These are phyloP conservation scores for Acronicta leporina DNA, from an alignment of 2,888 invertebrate genomes.

Conservation along the genomic window DNA sequence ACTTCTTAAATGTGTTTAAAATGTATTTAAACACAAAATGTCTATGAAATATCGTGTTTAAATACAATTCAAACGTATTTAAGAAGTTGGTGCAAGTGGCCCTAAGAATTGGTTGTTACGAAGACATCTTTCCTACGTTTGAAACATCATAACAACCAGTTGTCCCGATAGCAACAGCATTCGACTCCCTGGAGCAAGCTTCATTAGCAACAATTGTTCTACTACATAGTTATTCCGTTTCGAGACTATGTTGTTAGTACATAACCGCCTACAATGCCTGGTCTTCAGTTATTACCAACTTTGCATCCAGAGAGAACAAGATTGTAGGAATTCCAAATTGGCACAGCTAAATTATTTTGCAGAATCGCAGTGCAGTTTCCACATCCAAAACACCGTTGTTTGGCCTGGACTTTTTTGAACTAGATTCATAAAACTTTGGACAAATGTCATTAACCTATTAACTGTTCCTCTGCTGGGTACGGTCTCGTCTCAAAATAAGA, in stretches of 20 bases:
- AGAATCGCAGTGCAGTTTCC: constrained; percentile 1
- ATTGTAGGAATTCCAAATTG: constrained; percentile 2
- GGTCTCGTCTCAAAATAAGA: too few relatives aligned
- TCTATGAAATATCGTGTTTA: not conserved
- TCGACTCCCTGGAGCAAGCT: constrained; percentile 30
- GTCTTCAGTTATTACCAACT: constrained; percentile 28
- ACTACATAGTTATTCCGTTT: constrained; percentile 55
- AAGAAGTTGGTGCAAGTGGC: too few relatives aligned
- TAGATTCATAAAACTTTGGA: too few relatives aligned
- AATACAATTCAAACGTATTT: too few relatives aligned
- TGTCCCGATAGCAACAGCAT: not conserved
- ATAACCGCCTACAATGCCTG: constrained; percentile 3
- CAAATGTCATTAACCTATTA: too few relatives aligned
- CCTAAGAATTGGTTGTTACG: too few relatives aligned
- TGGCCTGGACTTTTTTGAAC: too few relatives aligned
- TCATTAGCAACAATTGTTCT: constrained; percentile 65
- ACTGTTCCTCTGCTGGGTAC: too few relatives aligned
- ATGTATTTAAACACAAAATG: too few relatives aligned
- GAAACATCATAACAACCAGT: constrained; percentile 2
- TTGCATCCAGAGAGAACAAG: constrained; percentile 9
- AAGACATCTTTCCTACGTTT: not conserved
- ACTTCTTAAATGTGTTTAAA: too few relatives aligned
- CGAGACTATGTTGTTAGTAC: constrained; percentile 39
- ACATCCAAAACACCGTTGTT: not conserved
- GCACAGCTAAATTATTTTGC: constrained; percentile 1